A percentile compares a stretch with the other conserved stretches of the same genome.
Evolutionary conservation across 2,113 vertebrate species (phyloP).

Genomic region (Amblyopsis rosae): DNA sequence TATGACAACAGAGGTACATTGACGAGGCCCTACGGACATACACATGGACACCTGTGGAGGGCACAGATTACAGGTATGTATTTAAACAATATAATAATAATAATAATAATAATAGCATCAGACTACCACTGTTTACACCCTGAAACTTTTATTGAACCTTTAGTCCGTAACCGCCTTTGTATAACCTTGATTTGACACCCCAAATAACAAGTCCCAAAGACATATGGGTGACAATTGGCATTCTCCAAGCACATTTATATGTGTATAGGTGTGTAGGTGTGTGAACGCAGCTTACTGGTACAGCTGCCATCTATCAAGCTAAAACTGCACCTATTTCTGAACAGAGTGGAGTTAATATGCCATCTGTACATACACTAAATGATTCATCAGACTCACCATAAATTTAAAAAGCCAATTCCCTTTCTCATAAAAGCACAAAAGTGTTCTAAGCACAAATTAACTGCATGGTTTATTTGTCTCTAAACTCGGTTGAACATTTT

Average conservation of each 20-base stretch:
- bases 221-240: slow-evolving; percentile 3
- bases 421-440: slow-evolving; percentile 23
- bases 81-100: background rate
- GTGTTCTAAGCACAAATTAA: slow-evolving; percentile 38
- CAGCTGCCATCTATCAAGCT: background rate
- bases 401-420: slow-evolving; percentile 12
- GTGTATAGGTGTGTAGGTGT: background rate
- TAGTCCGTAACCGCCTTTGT: slow-evolving; percentile 10
- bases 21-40: slow-evolving; percentile 91
- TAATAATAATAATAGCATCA: background rate
- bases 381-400: slow-evolving; percentile 28
- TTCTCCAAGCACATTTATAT: slow-evolving; percentile 12
- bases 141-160: slow-evolving; percentile 38
- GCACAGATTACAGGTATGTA: slow-evolving; percentile 96
- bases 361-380: slow-evolving; percentile 22
- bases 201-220: background rate
- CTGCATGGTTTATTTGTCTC: slow-evolving; percentile 45
- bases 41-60: slow-evolving; percentile 93
- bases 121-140: slow-evolving; percentile 17
- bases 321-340: slow-evolving; percentile 6
- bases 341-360: slow-evolving; percentile 11
- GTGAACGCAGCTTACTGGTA: background rate
- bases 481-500: slow-evolving; percentile 47
- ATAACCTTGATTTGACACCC: slow-evolving; percentile 15
- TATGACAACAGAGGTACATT: slow-evolving; percentile 86